A percentile compares a stretch with the other conserved stretches of the same genome.
phyloP scores from a whole-genome alignment of 2,797 vertebrate species.

The Ctenosaura bakeri region DNA sequence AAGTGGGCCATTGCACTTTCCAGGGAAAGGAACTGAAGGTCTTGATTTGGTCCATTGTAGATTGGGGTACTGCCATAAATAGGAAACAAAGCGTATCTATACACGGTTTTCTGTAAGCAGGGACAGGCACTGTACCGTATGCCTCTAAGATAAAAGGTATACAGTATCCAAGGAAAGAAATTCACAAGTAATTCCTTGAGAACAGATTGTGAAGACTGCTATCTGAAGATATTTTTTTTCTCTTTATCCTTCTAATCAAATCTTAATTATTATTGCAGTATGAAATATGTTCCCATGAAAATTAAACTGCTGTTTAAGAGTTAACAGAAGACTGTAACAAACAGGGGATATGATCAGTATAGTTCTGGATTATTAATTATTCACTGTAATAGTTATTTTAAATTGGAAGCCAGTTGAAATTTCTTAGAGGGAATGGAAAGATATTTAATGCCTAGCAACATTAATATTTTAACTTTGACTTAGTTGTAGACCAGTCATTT shows the following conservation, averaged over 20 bases:
- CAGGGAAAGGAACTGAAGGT: background rate
- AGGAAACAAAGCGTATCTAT: background rate
- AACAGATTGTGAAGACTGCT: background rate
- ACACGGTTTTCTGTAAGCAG: background rate
- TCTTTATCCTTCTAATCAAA: background rate
- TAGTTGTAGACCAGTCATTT: background rate
- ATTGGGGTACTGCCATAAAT: background rate
- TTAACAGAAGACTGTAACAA: background rate
- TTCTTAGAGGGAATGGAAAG: background rate
- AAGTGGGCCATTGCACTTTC: background rate
- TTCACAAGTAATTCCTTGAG: background rate
- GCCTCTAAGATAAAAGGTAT: background rate
- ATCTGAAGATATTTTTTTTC: background rate
- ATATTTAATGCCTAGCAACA: background rate
- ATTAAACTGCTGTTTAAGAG: background rate
- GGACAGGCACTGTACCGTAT: background rate
- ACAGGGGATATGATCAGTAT: background rate
- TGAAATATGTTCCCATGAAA: background rate
- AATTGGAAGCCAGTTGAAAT: background rate
- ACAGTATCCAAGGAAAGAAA: background rate
- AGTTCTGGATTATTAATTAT: background rate
- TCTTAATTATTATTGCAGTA: background rate
- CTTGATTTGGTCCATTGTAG: background rate
- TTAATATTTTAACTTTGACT: constrained; percentile 18
- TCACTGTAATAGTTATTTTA: background rate